phyloP scores from a whole-genome alignment of 2,797 vertebrate genomes.

The Channa striata region DNA sequence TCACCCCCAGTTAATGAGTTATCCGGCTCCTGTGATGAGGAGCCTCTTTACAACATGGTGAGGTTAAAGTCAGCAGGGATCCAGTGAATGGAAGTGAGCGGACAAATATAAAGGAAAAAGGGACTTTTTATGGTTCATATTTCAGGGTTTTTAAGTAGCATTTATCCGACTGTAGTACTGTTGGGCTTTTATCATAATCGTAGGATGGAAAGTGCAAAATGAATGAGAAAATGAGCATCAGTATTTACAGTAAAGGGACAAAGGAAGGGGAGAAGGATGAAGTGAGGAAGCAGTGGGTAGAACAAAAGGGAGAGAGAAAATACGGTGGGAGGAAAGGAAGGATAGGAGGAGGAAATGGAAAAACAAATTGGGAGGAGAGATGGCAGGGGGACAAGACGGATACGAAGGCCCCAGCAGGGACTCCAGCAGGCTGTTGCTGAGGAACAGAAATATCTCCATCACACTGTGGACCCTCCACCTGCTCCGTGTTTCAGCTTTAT shows the following conservation, averaged over 20 bases:
- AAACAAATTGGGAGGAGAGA: constrained; percentile 20
- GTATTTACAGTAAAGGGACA: not conserved
- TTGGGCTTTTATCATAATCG: not conserved
- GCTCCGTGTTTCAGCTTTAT: constrained; percentile 45
- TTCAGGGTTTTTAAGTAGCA: not conserved
- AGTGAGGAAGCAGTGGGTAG: constrained; percentile 14
- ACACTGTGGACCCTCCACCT: constrained; percentile 47
- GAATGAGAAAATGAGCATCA: not conserved
- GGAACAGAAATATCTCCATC: constrained; percentile 48
- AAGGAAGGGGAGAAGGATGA: constrained; percentile 11
- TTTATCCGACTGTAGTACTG: not conserved
- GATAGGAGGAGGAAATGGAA: constrained; percentile 21
- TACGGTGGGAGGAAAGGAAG: constrained; percentile 27
- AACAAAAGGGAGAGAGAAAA: constrained; percentile 11
- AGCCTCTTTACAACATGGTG: constrained; percentile 2
- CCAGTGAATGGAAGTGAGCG: not conserved
- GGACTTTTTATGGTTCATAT: not conserved
- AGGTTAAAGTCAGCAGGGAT: constrained; percentile 12
- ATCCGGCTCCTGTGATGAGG: constrained; percentile 25
- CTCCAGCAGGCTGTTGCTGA: constrained; percentile 64
- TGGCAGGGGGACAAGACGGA: constrained; percentile 21
- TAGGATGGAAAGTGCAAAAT: not conserved
- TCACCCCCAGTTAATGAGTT: constrained; percentile 20
- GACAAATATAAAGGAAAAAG: not conserved
- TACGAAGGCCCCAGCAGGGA: constrained; percentile 41